Conservation (phyloP, 2,888 invertebrate genomes). For the Sinodicranocentrus sp. region DNA sequence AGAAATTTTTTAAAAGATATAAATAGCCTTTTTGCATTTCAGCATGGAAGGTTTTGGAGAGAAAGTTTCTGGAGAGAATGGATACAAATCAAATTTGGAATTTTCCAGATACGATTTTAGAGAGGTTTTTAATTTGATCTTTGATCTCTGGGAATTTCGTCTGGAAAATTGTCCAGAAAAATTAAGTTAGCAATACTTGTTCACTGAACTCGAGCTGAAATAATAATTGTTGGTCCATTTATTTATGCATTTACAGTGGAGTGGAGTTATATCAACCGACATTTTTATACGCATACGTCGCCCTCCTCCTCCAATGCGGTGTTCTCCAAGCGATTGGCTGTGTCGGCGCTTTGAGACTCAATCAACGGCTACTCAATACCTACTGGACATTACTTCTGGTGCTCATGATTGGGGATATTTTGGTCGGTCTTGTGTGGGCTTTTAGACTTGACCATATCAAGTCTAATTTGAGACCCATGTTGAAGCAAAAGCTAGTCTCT, state of each 20-base stretch:
- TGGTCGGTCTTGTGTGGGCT: constrained; percentile 91
- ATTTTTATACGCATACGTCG: constrained; percentile 91
- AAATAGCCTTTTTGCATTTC: no score
- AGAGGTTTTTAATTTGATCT: no score
- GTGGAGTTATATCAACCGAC: constrained; percentile 86
- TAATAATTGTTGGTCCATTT: no score
- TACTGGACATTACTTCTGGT: constrained; percentile 90
- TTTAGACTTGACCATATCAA: constrained; percentile 88
- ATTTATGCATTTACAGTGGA: constrained; percentile 75
- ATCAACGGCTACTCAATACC: constrained; percentile 88
- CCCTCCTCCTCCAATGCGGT: constrained; percentile 86
- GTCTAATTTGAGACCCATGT: constrained; percentile 84
- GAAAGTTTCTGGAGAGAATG: no score
- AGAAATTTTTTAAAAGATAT: no score
- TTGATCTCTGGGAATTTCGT: no score
- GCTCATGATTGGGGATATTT: constrained; percentile 89
- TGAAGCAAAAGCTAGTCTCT: constrained; percentile 82
- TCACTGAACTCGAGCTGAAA: no score
- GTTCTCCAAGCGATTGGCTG: constrained; percentile 84
- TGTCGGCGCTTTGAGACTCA: constrained; percentile 88
- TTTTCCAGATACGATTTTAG: no score
- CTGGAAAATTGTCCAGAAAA: no score
- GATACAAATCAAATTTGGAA: no score
- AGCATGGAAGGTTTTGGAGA: no score
- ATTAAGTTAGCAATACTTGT: no score